Conservation (phyloP, 64 coral and sea anemone species). For the Montipora capricornis region DNA sequence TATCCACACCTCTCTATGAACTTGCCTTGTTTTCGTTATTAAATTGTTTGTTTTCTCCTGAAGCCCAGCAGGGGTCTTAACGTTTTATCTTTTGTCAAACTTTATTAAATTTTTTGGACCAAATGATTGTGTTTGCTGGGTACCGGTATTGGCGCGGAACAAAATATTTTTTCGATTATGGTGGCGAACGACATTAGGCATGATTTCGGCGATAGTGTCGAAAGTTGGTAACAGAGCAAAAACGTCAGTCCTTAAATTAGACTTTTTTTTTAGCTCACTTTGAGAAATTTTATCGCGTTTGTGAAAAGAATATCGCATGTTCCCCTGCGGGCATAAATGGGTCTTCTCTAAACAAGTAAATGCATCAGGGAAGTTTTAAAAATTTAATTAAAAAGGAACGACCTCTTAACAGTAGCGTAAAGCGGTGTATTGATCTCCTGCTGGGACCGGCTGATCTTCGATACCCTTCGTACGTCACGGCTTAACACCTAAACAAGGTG, state of each 20-base stretch:
- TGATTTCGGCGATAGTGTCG: background rate
- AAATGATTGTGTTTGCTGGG: background rate
- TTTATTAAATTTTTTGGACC: background rate
- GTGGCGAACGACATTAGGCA: background rate
- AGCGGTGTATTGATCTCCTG: background rate
- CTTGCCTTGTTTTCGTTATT: background rate
- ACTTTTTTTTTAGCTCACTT: background rate
- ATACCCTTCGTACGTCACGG: background rate
- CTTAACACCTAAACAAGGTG: background rate
- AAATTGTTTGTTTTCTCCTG: constrained; percentile 19
- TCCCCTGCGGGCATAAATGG: background rate
- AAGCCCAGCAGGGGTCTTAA: background rate
- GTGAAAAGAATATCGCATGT: background rate
- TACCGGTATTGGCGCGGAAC: background rate
- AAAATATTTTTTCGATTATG: background rate
- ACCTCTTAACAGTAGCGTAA: background rate
- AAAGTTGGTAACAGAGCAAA: too few species aligned
- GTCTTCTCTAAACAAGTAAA: background rate
- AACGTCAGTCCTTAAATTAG: too few species aligned
- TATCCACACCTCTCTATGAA: background rate
- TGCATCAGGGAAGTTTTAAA: background rate
- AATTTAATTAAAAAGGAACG: constrained; percentile 31
- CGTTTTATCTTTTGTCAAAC: constrained; percentile 1
- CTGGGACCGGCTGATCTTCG: background rate
- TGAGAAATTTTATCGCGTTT: background rate